phyloP scores from a whole-genome alignment of 1,140 invertebrate species.

The Anadara kagoshimensis region DNA sequence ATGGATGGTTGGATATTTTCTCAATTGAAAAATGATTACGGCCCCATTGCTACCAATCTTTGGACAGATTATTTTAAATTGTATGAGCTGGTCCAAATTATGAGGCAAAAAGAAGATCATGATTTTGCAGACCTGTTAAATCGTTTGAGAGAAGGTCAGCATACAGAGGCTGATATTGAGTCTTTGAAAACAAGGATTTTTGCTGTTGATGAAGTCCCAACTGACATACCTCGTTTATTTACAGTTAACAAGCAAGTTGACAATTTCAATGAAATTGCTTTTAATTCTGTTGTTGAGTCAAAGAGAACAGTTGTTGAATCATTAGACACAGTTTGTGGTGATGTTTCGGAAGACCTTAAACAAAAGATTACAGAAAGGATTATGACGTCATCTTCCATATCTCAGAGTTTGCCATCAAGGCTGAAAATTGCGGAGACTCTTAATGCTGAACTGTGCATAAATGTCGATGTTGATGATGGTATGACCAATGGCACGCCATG shows the following conservation, averaged over 20 bases:
- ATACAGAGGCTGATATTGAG: neutral
- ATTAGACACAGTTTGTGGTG: no score
- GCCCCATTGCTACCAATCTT: conserved; percentile 20
- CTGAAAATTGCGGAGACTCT: conserved; percentile 8
- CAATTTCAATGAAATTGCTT: neutral
- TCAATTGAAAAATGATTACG: conserved; percentile 3
- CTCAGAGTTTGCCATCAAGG: neutral
- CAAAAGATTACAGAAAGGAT: no score
- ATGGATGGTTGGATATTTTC: conserved; percentile 25
- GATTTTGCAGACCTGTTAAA: conserved; percentile 42
- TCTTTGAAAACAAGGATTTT: conserved; percentile 2
- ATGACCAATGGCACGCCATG: conserved; percentile 24
- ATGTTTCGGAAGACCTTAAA: no score
- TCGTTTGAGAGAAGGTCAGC: conserved; percentile 31
- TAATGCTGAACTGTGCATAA: conserved; percentile 9
- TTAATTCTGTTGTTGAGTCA: neutral
- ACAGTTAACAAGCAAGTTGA: neutral
- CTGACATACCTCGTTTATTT: neutral
- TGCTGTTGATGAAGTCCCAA: neutral
- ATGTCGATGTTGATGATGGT: conserved; percentile 34
- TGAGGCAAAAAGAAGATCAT: conserved; percentile 43
- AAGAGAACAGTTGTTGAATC: no score
- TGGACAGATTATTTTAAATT: conserved; percentile 30
- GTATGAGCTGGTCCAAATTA: conserved; percentile 40
- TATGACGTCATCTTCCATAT: no score